Evolutionary conservation across 1,140 invertebrate species (phyloP).

Genomic region (Metaphire vulgaris): DNA sequence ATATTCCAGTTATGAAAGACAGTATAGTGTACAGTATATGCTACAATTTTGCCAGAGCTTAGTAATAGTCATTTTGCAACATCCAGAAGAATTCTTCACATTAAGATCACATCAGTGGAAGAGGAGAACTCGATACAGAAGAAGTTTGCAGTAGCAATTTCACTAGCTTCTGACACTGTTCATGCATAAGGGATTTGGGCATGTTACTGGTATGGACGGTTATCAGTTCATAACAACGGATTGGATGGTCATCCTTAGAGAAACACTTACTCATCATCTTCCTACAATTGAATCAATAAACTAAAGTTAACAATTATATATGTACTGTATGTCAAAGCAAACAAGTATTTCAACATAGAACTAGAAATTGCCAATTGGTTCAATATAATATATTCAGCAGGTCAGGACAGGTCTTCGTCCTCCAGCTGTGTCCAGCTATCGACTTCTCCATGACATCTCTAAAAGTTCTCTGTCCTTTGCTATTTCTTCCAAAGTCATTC

Average conservation of each 20-base stretch:
- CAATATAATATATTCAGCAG: too few relatives aligned
- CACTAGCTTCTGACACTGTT: not conserved
- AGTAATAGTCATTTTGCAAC: too few relatives aligned
- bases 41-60: too few relatives aligned
- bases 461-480: too few relatives aligned
- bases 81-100: too few relatives aligned
- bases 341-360: not conserved
- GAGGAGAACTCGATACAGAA: not conserved
- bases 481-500: too few relatives aligned
- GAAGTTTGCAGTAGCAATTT: not conserved
- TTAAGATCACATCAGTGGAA: not conserved
- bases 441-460: not conserved
- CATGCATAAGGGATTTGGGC: not conserved
- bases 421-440: not conserved
- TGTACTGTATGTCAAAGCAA: not conserved
- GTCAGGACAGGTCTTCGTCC: too few relatives aligned
- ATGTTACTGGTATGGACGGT: not conserved
- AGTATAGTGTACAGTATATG: too few relatives aligned
- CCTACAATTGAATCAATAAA: not conserved
- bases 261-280: not conserved
- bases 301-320: not conserved
- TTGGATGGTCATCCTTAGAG: not conserved
- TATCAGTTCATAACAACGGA: not conserved
- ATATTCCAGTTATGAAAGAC: too few relatives aligned
- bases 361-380: not conserved